These are phyloP conservation scores for Crenichthys baileyi DNA, from an alignment of 2,797 vertebrate genomes.

Conservation along the genomic window DNA sequence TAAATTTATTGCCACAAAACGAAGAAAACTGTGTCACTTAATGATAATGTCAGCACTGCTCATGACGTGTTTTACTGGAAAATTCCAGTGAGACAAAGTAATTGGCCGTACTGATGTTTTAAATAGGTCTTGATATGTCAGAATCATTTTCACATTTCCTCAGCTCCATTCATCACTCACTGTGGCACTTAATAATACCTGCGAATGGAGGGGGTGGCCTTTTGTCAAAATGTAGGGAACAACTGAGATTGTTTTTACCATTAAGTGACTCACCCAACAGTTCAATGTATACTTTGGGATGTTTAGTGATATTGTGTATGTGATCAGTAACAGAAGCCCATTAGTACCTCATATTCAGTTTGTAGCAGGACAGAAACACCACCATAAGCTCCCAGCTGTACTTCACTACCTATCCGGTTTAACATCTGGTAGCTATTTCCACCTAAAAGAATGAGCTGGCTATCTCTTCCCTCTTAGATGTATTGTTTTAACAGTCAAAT, in stretches of 20 bases:
- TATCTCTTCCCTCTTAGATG: conserved; percentile 66
- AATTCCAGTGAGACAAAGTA: conserved; percentile 66
- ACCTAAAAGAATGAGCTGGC: conserved; percentile 68
- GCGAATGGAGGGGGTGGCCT: conserved; percentile 50
- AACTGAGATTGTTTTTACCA: conserved; percentile 25
- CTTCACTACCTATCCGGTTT: conserved; percentile 52
- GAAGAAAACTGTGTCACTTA: conserved; percentile 33
- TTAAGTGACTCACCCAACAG: conserved; percentile 18
- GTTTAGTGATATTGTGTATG: neutral
- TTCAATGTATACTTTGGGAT: conserved; percentile 10
- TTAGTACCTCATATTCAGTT: conserved; percentile 25
- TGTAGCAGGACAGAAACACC: conserved; percentile 35
- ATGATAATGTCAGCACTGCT: conserved; percentile 35
- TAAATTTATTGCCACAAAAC: conserved; percentile 52
- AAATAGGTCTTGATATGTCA: conserved; percentile 72
- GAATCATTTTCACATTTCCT: conserved; percentile 68
- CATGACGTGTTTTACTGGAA: conserved; percentile 51
- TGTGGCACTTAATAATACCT: conserved; percentile 59
- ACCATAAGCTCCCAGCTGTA: conserved; percentile 24
- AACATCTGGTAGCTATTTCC: conserved; percentile 80
- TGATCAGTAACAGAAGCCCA: conserved; percentile 25
- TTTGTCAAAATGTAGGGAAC: conserved; percentile 32
- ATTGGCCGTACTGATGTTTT: conserved; percentile 65
- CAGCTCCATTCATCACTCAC: conserved; percentile 66
- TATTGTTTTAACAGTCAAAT: conserved; percentile 79